Conservation (phyloP, 2,888 invertebrate genomes). For the Andrena trimmerana region DNA sequence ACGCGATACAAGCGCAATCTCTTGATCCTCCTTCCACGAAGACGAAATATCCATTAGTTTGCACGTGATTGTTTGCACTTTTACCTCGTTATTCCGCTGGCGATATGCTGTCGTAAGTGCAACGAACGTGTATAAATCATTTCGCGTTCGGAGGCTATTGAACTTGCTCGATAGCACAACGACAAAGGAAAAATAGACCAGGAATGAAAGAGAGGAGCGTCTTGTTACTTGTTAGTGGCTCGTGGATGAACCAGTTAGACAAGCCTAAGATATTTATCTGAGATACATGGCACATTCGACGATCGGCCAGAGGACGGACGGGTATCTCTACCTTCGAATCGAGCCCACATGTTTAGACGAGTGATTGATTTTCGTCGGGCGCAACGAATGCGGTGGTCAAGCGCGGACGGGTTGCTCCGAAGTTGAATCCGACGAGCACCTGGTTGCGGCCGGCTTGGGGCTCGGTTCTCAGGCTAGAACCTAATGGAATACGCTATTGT, state of each 20-base stretch:
- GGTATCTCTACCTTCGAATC: constrained; percentile 51
- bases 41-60: constrained; percentile 6
- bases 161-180: constrained; percentile 2
- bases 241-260: constrained; percentile 67
- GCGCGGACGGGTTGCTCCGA: constrained; percentile 35
- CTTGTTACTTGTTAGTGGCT: constrained; percentile 54
- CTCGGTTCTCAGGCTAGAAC: constrained; percentile 26
- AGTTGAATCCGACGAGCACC: constrained; percentile 45
- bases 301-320: constrained; percentile 32
- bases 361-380: constrained; percentile 75
- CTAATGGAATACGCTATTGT: constrained; percentile 51
- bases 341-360: constrained; percentile 51
- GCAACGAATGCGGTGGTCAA: constrained; percentile 70
- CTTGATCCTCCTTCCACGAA: neutral
- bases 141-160: constrained; percentile 14
- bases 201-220: constrained; percentile 23
- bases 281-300: constrained; percentile 56
- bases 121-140: neutral
- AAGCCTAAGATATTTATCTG: constrained; percentile 60
- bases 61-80: neutral
- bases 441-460: constrained; percentile 25
- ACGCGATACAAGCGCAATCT: constrained; percentile 7
- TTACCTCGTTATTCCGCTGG: neutral
- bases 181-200: neutral
- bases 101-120: neutral